Evolutionary conservation across 2,113 vertebrate species (phyloP).

Genomic region (Elephas maximus): DNA sequence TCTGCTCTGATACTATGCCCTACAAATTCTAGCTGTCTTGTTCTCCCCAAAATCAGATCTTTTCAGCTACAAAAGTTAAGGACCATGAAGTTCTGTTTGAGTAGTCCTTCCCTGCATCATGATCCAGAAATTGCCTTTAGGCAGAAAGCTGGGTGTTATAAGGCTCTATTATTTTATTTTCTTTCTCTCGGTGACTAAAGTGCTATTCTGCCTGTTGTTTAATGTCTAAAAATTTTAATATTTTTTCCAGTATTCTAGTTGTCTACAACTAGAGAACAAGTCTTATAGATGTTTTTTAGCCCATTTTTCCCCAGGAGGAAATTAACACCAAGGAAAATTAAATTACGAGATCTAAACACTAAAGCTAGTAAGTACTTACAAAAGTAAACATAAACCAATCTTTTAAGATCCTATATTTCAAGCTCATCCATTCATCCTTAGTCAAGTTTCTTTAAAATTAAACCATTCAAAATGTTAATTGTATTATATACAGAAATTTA

Average conservation of each 20-base stretch:
- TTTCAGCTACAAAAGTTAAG: not conserved
- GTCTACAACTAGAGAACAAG: not conserved
- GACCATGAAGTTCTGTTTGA: not conserved
- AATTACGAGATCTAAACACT: not conserved
- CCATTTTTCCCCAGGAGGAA: not conserved
- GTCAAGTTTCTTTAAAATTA: not conserved
- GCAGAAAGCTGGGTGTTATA: not conserved
- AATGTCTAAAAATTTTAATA: not conserved
- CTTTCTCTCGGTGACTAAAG: not conserved
- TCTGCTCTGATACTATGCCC: not conserved
- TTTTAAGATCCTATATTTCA: not conserved
- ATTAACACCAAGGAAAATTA: not conserved
- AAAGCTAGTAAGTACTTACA: not conserved
- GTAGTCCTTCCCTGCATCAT: not conserved
- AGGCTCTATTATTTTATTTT: not conserved
- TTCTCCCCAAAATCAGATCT: not conserved
- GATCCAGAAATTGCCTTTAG: not conserved
- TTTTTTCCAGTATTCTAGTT: not conserved
- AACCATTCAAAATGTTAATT: not conserved
- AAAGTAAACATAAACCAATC: not conserved
- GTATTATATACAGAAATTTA: not conserved
- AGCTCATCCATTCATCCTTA: not conserved
- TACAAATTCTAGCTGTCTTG: not conserved
- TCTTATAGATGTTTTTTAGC: not conserved
- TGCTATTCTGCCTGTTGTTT: not conserved